Conservation (phyloP, 2,113 vertebrate species). For the Zonotrichia leucophrys region DNA sequence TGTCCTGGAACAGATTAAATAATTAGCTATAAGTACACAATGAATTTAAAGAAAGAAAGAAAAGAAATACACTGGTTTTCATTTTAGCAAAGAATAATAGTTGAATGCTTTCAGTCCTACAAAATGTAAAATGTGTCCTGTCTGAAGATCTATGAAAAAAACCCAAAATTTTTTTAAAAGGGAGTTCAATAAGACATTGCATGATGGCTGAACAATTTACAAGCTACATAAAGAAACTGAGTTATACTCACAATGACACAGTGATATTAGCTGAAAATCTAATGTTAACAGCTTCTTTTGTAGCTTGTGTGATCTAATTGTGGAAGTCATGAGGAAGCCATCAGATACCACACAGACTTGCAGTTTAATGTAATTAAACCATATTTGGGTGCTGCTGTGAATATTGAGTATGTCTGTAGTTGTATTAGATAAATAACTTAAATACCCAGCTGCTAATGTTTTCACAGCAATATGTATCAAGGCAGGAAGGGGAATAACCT, state of each 20-base stretch:
- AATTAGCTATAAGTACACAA: neutral
- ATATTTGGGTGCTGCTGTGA: neutral
- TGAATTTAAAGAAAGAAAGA: neutral
- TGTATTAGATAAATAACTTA: neutral
- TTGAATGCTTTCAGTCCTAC: neutral
- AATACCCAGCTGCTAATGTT: neutral
- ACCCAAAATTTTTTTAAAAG: neutral
- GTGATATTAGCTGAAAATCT: neutral
- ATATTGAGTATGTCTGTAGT: neutral
- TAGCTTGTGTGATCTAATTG: neutral
- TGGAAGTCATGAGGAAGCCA: neutral
- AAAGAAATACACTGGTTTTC: neutral
- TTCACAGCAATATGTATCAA: neutral
- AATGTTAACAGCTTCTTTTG: neutral
- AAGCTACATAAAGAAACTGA: neutral
- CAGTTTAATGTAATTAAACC: neutral
- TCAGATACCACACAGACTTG: neutral
- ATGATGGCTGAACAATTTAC: neutral
- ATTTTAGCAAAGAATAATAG: neutral
- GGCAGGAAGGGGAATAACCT: neutral
- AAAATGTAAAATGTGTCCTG: neutral
- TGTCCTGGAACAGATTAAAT: neutral
- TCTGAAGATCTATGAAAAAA: neutral
- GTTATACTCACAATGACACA: accelerated
- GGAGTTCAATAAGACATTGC: neutral